phyloP scores from a whole-genome alignment of 2,113 vertebrate genomes.

The Rhipidura dahli region DNA sequence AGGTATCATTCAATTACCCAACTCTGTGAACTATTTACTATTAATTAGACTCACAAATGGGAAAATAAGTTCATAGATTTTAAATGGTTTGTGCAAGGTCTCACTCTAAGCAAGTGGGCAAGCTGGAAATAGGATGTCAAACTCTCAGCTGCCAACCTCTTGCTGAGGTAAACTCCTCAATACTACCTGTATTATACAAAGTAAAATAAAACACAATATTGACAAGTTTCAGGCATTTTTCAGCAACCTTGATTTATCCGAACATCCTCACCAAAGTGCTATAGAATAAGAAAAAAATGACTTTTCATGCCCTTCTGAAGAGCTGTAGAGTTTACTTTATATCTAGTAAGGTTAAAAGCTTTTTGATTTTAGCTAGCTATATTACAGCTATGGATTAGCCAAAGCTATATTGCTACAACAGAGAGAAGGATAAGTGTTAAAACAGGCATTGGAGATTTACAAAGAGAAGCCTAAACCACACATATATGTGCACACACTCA shows the following conservation, averaged over 20 bases:
- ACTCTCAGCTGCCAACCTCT: background rate
- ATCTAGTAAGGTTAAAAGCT: background rate
- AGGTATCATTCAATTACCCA: background rate
- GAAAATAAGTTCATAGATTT: background rate
- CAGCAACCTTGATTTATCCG: background rate
- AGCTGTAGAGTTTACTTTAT: background rate
- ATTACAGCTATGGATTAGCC: background rate
- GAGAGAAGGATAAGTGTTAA: slow-evolving; percentile 7
- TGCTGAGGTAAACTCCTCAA: background rate
- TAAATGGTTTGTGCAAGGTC: background rate
- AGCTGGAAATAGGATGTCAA: background rate
- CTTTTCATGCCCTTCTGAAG: background rate
- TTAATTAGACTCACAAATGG: background rate
- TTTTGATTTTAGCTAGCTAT: background rate
- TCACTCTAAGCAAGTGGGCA: background rate
- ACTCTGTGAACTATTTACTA: background rate
- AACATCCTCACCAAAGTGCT: background rate
- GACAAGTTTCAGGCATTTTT: background rate
- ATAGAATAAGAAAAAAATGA: background rate
- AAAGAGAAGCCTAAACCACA: slow-evolving; percentile 19
- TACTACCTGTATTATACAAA: background rate
- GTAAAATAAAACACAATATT: background rate
- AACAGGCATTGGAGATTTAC: slow-evolving; percentile 18
- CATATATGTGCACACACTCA: background rate
- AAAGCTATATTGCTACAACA: slow-evolving; percentile 20